Evolutionary conservation across 2,113 vertebrate genomes (phyloP).

Genomic region (cat (Felis catus)): DNA sequence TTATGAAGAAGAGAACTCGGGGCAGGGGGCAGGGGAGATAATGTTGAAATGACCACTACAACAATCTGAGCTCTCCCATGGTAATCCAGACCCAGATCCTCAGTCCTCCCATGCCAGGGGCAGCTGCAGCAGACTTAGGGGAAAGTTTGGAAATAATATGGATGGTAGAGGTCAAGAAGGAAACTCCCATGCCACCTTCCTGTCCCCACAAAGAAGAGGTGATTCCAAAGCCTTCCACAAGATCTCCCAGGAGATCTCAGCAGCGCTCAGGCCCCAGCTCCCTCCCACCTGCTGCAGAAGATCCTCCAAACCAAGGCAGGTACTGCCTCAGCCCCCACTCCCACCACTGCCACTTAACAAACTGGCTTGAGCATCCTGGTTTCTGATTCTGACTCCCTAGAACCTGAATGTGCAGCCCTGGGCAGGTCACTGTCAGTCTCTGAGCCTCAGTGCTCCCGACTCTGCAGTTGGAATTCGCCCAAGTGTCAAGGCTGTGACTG

Average conservation of each 20-base stretch:
- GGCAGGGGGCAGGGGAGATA: no score
- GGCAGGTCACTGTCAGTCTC: fast-evolving
- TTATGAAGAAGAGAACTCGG: neutral
- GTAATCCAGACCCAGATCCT: no score
- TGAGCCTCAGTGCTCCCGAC: neutral
- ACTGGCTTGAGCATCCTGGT: neutral
- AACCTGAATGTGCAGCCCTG: neutral
- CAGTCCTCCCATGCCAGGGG: neutral
- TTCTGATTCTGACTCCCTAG: neutral
- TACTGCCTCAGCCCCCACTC: no score
- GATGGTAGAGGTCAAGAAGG: neutral
- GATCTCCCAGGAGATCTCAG: neutral
- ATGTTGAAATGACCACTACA: neutral
- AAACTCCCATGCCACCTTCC: neutral
- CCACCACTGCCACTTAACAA: neutral
- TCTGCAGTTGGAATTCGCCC: neutral
- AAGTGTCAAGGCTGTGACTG: neutral
- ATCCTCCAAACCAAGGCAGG: neutral
- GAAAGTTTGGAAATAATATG: neutral
- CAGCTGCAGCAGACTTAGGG: neutral
- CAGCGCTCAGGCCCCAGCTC: neutral
- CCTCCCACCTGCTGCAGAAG: fast-evolving
- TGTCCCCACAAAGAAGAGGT: neutral
- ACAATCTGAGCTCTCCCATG: fast-evolving
- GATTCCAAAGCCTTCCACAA: neutral